phyloP scores from a whole-genome alignment of 2,113 vertebrate species.

The Steatornis caripensis region DNA sequence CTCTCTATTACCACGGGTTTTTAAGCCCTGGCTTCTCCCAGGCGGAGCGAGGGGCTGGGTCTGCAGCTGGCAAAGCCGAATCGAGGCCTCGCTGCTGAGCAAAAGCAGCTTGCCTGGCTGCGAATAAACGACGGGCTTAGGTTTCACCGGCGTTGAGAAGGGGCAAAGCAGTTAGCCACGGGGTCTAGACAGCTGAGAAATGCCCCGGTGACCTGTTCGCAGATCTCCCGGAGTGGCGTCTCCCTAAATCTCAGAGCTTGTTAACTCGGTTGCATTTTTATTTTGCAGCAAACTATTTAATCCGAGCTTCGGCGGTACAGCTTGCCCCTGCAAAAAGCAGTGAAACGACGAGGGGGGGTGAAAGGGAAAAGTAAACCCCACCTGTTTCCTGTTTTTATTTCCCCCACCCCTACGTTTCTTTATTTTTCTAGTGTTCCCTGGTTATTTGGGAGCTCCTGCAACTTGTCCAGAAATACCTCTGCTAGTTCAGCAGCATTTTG shows the following conservation, averaged over 20 bases:
- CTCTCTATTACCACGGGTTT: not conserved
- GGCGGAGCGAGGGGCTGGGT: not conserved
- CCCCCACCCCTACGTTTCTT: constrained; percentile 6
- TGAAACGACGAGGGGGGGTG: rapidly evolving
- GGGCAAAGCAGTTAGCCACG: not conserved
- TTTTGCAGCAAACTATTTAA: not conserved
- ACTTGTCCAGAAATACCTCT: constrained; percentile 55
- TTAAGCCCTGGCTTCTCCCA: not conserved
- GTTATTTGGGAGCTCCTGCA: constrained; percentile 54
- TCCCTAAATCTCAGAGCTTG: constrained; percentile 19
- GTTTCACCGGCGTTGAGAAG: not conserved
- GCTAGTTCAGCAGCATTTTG: not conserved
- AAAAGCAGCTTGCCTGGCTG: not conserved
- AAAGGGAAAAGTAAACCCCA: constrained; percentile 39
- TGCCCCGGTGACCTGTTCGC: not conserved
- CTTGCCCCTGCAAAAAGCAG: not conserved
- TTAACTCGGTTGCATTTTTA: not conserved
- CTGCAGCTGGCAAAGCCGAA: not conserved
- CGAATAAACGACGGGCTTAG: not conserved
- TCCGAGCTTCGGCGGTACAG: not conserved
- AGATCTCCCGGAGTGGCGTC: not conserved
- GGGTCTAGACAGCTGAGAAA: not conserved
- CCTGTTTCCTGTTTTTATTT: constrained; percentile 65
- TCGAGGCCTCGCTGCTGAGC: not conserved
- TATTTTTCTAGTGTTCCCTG: constrained; percentile 34